phyloP scores from a whole-genome alignment of 1,140 invertebrate species.

The Drosophila pectinifera region DNA sequence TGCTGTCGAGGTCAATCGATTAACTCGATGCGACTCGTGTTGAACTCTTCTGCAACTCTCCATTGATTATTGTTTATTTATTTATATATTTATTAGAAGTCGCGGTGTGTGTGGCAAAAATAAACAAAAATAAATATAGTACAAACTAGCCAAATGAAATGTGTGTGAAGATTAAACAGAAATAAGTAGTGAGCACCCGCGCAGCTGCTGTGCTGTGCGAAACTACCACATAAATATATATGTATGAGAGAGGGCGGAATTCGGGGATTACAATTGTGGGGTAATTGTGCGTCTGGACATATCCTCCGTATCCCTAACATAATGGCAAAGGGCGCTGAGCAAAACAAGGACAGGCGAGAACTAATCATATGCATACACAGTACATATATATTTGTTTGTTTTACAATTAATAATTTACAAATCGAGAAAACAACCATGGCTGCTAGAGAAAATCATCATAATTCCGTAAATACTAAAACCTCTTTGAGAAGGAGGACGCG shows the following conservation, averaged over 20 bases:
- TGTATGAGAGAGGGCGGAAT: conserved; percentile 6
- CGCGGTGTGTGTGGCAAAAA: conserved; percentile 44
- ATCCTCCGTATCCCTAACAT: conserved; percentile 48
- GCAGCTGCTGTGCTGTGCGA: conserved; percentile 15
- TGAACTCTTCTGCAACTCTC: conserved; percentile 37
- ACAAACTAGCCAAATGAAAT: conserved; percentile 54
- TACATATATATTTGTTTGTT: conserved; percentile 44
- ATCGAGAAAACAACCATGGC: conserved; percentile 61
- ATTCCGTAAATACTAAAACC: conserved; percentile 45
- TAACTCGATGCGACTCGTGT: conserved; percentile 15
- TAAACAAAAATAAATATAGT: conserved; percentile 54
- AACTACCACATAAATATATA: conserved; percentile 19
- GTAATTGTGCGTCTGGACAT: conserved; percentile 54
- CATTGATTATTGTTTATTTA: conserved; percentile 36
- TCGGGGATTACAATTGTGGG: conserved; percentile 12
- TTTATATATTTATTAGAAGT: conserved; percentile 61
- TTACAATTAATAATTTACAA: conserved; percentile 64
- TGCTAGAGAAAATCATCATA: conserved; percentile 52
- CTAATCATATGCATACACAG: conserved; percentile 54
- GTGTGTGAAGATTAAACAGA: conserved; percentile 46
- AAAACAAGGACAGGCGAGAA: conserved; percentile 39
- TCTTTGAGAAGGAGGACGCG: conserved; percentile 42
- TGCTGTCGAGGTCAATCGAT: conserved; percentile 47
- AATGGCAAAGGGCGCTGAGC: conserved; percentile 55
- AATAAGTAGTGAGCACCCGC: conserved; percentile 49